Base-by-base conservation (phyloP, 2,888 invertebrate species). In the Scaptomyza cyrtandrae region DNA sequence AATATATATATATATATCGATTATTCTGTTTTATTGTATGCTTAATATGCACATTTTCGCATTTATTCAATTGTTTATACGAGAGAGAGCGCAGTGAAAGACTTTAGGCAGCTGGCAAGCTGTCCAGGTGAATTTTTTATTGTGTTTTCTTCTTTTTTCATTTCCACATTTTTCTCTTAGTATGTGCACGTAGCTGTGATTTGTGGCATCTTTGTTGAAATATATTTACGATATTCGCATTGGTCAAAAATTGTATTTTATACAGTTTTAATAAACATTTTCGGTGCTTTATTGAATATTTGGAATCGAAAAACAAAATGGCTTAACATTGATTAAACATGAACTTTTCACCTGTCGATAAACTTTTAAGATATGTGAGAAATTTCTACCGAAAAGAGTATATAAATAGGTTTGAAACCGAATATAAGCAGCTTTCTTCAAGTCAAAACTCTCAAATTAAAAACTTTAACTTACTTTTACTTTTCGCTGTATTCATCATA, bases 1-100 rank as follows among this genome's bases (percentile, higher is more conserved):
- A 73, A 80, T 77, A 63, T 69, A 63, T 66, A 37, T n/a, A n/a
- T n/a, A 6, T 33, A 33, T 33, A 33, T 10, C 9, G 56, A 70
- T 69, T 68, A 60, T 69, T 72, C 50, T 48, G 27, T 80, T 53
- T 75, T 81, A 78, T 80, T 83, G 65, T 78, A 78, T 41, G 68
- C 50, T 65, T 61, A 70, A 72, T 64, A 70, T 78, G 81, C 62
- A 73, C 69, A 82, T 60, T 68, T 71, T 24, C 55, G 49, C 71
- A 56, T 78, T 68, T 73, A 62, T 82, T 62, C 45, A 57, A 78
- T 48, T 78, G 65, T 71, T 78, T 63, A 75, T 65, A 48, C 53
- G 53, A 35, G 33, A 24, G 14, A 39, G 7, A 37, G 41, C n/a
- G 9, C 14, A 59, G 48, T 63, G 57, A 61, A 39, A 48, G 45